Conservation (phyloP, 2,797 vertebrate genomes). For the Crax fasciolata region DNA sequence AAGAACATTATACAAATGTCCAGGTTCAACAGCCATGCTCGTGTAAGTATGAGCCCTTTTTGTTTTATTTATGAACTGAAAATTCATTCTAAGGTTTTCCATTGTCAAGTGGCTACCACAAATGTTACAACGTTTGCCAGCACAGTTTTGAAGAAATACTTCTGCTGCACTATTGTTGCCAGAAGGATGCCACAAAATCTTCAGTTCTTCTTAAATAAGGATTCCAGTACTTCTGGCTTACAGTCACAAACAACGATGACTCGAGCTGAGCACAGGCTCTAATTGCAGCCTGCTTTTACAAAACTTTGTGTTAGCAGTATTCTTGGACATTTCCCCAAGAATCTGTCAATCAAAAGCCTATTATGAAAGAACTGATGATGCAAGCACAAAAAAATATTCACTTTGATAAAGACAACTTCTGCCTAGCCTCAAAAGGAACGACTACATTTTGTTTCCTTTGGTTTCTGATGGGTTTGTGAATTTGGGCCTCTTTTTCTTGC, state of each 20-base stretch:
- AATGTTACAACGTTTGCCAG: constrained; percentile 75
- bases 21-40: constrained; percentile 67
- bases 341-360: constrained; percentile 41
- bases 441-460: constrained; percentile 3
- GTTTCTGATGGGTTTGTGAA: constrained; percentile 22
- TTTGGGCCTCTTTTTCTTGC: neutral
- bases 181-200: constrained; percentile 73
- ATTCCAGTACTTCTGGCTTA: constrained; percentile 54
- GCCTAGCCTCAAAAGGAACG: neutral
- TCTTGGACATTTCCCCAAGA: constrained; percentile 55
- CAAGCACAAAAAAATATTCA: constrained; percentile 4
- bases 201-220: constrained; percentile 69
- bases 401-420: neutral
- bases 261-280: constrained; percentile 55
- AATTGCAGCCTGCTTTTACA: constrained; percentile 54
- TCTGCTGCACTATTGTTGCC: constrained; percentile 50
- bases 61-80: constrained; percentile 84
- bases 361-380: constrained; percentile 26
- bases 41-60: constrained; percentile 70
- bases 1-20: constrained; percentile 77
- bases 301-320: constrained; percentile 60
- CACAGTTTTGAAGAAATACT: constrained; percentile 66
- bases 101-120: constrained; percentile 78
- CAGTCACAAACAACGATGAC: constrained; percentile 68
- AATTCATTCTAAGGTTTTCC: constrained; percentile 80